Evolutionary conservation across 2,888 invertebrate species (phyloP).

Genomic region (Xestia rhomboidea): DNA sequence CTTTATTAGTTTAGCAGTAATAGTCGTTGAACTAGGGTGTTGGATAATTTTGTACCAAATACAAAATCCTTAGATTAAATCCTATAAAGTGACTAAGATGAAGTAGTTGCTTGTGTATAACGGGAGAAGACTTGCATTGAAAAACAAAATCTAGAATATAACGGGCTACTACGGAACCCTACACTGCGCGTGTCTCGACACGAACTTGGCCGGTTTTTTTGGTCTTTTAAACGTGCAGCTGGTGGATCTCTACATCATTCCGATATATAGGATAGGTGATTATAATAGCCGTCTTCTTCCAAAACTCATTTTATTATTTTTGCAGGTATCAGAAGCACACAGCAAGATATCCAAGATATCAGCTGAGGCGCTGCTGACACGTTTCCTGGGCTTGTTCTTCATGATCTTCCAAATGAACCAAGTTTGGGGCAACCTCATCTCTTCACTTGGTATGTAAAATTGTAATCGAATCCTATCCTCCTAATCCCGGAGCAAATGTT

Average conservation of each 20-base stretch:
- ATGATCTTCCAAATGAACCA: constrained; percentile 93
- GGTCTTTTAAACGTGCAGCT: not conserved
- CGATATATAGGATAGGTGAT: not conserved
- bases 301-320: not conserved
- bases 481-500: too few relatives aligned
- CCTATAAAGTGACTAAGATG: too few relatives aligned
- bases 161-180: too few relatives aligned
- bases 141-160: too few relatives aligned
- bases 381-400: constrained; percentile 94
- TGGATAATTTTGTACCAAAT: too few relatives aligned
- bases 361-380: constrained; percentile 91
- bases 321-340: constrained; percentile 91
- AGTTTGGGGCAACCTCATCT: constrained; percentile 93
- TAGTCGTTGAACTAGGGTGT: too few relatives aligned
- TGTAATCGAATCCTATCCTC: not conserved
- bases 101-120: too few relatives aligned
- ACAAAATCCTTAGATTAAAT: too few relatives aligned
- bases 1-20: too few relatives aligned
- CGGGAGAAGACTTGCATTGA: too few relatives aligned
- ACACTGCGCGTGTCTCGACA: too few relatives aligned
- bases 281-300: not conserved
- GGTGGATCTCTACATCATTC: not conserved
- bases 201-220: too few relatives aligned
- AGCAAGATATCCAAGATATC: constrained; percentile 88
- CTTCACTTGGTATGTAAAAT: constrained; percentile 88